Evolutionary conservation across 92 coral and sea anemone species (phyloP).

Genomic region (Heliopora coerulea): DNA sequence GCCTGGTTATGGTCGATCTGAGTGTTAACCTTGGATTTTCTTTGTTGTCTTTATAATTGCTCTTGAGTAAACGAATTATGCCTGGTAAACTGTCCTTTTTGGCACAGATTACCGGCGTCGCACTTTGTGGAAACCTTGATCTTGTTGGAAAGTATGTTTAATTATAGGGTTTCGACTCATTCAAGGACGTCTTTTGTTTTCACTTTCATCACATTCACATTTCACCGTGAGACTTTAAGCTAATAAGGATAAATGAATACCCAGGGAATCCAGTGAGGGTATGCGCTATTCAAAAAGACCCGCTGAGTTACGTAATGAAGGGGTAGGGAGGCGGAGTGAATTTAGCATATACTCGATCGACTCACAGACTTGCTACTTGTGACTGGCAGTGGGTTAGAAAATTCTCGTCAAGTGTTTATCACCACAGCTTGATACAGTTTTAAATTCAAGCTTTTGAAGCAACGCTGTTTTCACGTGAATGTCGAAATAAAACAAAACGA

Average conservation of each 20-base stretch:
- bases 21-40: neutral
- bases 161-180: constrained; percentile 18
- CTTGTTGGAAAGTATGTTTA: constrained; percentile 4
- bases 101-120: no score
- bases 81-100: no score
- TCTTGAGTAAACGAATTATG: no score
- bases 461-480: neutral
- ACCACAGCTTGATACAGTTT: constrained; percentile 31
- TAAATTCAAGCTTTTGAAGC: neutral
- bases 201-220: constrained; percentile 29
- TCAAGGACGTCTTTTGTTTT: constrained; percentile 32
- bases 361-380: constrained; percentile 10
- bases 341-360: constrained; percentile 19
- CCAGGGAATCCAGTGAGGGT: constrained; percentile 19
- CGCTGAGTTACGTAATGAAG: constrained; percentile 22
- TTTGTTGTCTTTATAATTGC: neutral
- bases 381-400: constrained; percentile 5
- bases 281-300: constrained; percentile 14
- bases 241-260: constrained; percentile 38
- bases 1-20: no score
- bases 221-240: constrained; percentile 40
- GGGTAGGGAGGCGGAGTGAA: constrained; percentile 32
- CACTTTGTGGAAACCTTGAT: constrained; percentile 17
- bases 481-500: neutral
- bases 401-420: neutral